Base-by-base conservation (phyloP, 2,113 vertebrate species). In the Syrrhaptes paradoxus region DNA sequence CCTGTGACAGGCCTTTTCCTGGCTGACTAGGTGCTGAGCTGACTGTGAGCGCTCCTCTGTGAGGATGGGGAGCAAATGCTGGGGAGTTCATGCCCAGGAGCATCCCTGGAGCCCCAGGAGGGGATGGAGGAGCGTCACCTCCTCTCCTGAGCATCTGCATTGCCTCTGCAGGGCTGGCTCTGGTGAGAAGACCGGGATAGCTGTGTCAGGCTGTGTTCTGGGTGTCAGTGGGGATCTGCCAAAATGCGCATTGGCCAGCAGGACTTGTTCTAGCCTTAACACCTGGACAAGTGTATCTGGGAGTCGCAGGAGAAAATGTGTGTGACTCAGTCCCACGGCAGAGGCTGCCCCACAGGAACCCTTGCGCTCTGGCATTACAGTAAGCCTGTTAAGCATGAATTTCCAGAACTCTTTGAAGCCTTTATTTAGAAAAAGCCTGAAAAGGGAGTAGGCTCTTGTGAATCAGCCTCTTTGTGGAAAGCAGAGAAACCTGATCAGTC, bases 351-450 rank as follows among this genome's bases (percentile, higher is more conserved):
- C 72, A 36, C 55, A 29, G 72, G 26, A 96, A 57, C 68, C 22
- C 25, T 49, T 78, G 36, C 66, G 34, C 78, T 86, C 68, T 38
- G 29, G 75, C 52, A 29, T 90, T 93, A 85, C 83, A 41, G 49
- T 87, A 90, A 97, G 94, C 96, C 70, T 95, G 86, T 95, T 90
- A 95, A 95, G 92, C 95, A 63, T 68, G 95, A 93, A 95, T 96
- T 96, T 97, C 90, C 66, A 90, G 76, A 87, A 84, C 65, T 59
- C 94, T 94, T 93, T 96, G 95, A 97, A 96, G 92, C 93, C 59
- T 84, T 96, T 96, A 96, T 96, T 95, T 97, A 93, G 95, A 93
- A 85, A 77, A 70, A 87, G 81, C 51, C 94, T 96, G 92, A 91
- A 89, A 95, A 95, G 93, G 94, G 92, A 91, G 96, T 91, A 94